phyloP scores from a whole-genome alignment of 2,113 vertebrate species.

The Erinaceus europaeus region DNA sequence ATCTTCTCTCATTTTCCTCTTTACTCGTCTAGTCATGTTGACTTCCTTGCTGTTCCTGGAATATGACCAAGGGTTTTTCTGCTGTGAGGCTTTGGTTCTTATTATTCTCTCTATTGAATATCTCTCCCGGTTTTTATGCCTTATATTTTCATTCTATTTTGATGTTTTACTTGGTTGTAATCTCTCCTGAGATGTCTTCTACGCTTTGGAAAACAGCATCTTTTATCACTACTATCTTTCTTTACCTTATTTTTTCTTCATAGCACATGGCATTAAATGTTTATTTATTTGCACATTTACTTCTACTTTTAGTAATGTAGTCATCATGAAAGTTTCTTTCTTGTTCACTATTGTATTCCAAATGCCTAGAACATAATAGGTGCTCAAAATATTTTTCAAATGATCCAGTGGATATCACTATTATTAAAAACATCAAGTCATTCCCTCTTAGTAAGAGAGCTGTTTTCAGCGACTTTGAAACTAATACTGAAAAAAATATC shows the following conservation, averaged over 20 bases:
- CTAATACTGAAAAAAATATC: slow-evolving; percentile 39
- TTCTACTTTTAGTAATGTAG: neutral
- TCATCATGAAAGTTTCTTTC: neutral
- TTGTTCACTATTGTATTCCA: neutral
- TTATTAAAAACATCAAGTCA: slow-evolving; percentile 13
- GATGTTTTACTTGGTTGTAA: neutral
- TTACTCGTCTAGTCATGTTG: neutral
- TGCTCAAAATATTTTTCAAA: neutral
- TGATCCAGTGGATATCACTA: neutral
- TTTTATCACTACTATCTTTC: neutral
- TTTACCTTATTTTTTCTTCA: neutral
- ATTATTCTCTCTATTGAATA: neutral
- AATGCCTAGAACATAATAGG: neutral
- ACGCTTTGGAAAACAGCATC: neutral
- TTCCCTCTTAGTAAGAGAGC: slow-evolving; percentile 31
- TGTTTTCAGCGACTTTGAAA: slow-evolving; percentile 47
- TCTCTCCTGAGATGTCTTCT: neutral
- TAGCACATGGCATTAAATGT: neutral
- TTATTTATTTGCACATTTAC: neutral
- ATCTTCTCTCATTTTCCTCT: neutral
- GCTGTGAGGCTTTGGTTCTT: too few relatives aligned
- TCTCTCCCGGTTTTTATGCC: neutral
- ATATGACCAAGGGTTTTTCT: neutral
- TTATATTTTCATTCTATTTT: neutral
- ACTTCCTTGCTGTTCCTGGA: neutral